phyloP scores from a whole-genome alignment of 2,888 invertebrate genomes.

The Drosophila paramelanica region DNA sequence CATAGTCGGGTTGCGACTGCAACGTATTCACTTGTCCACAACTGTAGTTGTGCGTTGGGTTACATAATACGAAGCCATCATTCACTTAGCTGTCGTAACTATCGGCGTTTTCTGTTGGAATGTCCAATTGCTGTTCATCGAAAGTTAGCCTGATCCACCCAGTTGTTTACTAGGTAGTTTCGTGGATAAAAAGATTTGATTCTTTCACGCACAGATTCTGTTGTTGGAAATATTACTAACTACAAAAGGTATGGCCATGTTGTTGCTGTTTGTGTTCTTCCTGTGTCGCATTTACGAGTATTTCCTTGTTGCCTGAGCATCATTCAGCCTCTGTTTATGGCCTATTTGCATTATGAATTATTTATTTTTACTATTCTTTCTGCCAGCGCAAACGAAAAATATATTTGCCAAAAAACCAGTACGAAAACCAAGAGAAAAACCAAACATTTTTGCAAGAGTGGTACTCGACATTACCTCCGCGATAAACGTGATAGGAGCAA shows the following conservation, averaged over 20 bases:
- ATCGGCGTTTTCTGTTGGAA: background rate
- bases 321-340: slow-evolving; percentile 54
- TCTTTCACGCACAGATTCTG: slow-evolving; percentile 8
- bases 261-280: slow-evolving; percentile 11
- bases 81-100: background rate
- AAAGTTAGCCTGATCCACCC: background rate
- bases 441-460: slow-evolving; percentile 56
- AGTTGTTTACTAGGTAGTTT: background rate
- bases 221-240: background rate
- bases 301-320: slow-evolving; percentile 40
- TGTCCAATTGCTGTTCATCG: background rate
- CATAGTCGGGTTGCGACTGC: background rate
- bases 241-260: background rate
- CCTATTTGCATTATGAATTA: slow-evolving; percentile 80
- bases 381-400: slow-evolving; percentile 31
- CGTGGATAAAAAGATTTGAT: background rate
- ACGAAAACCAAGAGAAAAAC: slow-evolving; percentile 31
- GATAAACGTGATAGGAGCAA: slow-evolving; percentile 53
- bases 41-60: background rate
- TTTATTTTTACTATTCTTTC: slow-evolving; percentile 72
- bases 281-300: slow-evolving; percentile 43
- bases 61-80: background rate
- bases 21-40: no score
- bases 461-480: slow-evolving; percentile 60
- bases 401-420: slow-evolving; percentile 32